These are phyloP conservation scores for Clarias fuscus DNA, from an alignment of 2,797 vertebrate genomes.

Conservation along the genomic window DNA sequence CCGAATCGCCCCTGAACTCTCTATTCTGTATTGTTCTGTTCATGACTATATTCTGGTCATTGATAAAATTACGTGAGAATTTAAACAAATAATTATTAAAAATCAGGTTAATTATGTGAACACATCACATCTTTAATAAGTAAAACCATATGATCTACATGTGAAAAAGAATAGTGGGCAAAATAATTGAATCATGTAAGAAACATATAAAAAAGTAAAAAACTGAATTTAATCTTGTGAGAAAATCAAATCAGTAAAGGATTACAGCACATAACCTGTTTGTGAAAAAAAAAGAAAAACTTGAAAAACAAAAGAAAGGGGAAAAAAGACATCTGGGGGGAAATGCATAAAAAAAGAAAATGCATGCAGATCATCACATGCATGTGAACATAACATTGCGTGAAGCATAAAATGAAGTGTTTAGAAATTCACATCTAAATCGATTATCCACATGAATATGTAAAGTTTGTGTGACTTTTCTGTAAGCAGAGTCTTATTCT, in stretches of 20 bases:
- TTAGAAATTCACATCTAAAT: neutral
- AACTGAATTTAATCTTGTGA: neutral
- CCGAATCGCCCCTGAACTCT: too few relatives aligned
- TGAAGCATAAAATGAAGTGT: neutral
- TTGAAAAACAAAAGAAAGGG: neutral
- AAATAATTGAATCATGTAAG: neutral
- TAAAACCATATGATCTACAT: neutral
- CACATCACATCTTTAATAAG: neutral
- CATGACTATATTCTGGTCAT: too few relatives aligned
- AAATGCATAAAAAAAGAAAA: neutral
- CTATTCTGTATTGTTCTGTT: too few relatives aligned
- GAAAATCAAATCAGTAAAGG: neutral
- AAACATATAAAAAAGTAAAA: neutral
- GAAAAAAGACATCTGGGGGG: neutral
- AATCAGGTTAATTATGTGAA: neutral
- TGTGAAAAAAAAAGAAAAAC: too few relatives aligned
- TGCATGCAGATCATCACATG: neutral
- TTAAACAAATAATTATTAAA: too few relatives aligned
- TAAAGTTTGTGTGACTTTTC: neutral
- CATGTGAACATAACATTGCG: neutral
- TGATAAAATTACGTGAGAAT: neutral
- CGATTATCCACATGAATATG: neutral
- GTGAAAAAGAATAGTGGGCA: neutral
- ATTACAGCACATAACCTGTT: neutral
- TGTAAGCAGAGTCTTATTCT: neutral